A percentile compares a stretch with the other conserved stretches of the same genome.
Conservation (phyloP, 2,888 invertebrate genomes). For the Seira sanloemensis region DNA sequence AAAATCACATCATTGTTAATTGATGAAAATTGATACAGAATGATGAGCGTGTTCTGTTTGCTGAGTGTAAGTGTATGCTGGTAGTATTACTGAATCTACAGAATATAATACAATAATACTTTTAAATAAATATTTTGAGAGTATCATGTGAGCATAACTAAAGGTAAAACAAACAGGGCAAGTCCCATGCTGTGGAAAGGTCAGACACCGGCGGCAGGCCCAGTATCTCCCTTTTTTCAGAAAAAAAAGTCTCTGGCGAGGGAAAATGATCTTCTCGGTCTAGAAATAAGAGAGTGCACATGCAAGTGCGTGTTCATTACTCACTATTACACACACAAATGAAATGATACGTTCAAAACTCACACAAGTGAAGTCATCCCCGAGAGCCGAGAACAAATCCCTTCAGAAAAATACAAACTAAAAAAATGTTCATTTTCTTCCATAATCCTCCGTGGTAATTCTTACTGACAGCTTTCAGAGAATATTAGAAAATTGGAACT, state of each 20-base stretch:
- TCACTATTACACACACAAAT: neutral
- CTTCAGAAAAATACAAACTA: neutral
- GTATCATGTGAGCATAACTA: slow-evolving; percentile 39
- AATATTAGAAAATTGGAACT: too few relatives aligned
- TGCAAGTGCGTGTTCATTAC: neutral
- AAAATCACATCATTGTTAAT: too few relatives aligned
- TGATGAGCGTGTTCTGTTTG: too few relatives aligned
- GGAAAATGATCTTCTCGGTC: neutral
- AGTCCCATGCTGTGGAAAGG: slow-evolving; percentile 49
- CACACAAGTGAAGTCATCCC: too few relatives aligned
- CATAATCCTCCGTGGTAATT: slow-evolving; percentile 43
- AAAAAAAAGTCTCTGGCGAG: neutral
- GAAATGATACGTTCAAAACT: slow-evolving; percentile 5
- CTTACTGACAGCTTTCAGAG: slow-evolving; percentile 45
- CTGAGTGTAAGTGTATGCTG: too few relatives aligned
- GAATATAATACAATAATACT: too few relatives aligned
- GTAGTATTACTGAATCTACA: too few relatives aligned
- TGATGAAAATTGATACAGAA: too few relatives aligned
- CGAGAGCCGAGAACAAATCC: neutral
- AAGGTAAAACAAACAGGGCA: slow-evolving; percentile 63
- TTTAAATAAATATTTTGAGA: slow-evolving; percentile 52
- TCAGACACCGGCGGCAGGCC: slow-evolving; percentile 67
- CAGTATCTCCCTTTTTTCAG: slow-evolving; percentile 42
- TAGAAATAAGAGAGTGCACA: neutral
- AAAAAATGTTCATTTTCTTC: slow-evolving; percentile 28